These are phyloP conservation scores for Gallinago stenura DNA, from an alignment of 2,797 vertebrate genomes.

Conservation along the genomic window DNA sequence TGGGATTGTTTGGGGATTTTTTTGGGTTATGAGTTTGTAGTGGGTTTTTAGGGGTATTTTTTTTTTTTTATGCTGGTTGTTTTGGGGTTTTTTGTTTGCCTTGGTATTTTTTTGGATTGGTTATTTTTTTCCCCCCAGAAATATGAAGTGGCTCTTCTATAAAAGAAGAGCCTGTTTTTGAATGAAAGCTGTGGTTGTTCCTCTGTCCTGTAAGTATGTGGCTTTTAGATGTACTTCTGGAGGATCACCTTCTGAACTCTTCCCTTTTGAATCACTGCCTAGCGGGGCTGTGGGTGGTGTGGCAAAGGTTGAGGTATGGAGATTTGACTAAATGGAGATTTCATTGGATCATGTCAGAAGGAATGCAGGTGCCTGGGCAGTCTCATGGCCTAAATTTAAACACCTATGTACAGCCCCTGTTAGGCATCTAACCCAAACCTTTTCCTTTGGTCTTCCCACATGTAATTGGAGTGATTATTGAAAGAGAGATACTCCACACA, in stretches of 20 bases:
- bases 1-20: neutral
- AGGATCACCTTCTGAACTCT: neutral
- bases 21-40: too few species aligned
- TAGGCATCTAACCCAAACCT: neutral
- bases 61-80: neutral
- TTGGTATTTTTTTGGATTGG: neutral
- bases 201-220: neutral
- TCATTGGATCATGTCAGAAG: accelerated
- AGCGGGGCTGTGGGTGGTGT: neutral
- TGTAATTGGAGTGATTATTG: neutral
- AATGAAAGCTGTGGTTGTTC: neutral
- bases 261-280: neutral
- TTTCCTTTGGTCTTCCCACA: neutral
- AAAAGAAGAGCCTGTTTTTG: neutral
- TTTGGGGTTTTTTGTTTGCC: neutral
- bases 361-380: neutral
- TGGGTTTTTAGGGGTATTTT: too few species aligned
- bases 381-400: neutral
- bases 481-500: neutral
- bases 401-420: neutral
- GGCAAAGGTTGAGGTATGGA: neutral
- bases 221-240: neutral
- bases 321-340: neutral
- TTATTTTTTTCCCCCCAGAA: neutral
- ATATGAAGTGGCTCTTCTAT: neutral